phyloP scores from a whole-genome alignment of 2,113 vertebrate species.

The Penelope pileata region DNA sequence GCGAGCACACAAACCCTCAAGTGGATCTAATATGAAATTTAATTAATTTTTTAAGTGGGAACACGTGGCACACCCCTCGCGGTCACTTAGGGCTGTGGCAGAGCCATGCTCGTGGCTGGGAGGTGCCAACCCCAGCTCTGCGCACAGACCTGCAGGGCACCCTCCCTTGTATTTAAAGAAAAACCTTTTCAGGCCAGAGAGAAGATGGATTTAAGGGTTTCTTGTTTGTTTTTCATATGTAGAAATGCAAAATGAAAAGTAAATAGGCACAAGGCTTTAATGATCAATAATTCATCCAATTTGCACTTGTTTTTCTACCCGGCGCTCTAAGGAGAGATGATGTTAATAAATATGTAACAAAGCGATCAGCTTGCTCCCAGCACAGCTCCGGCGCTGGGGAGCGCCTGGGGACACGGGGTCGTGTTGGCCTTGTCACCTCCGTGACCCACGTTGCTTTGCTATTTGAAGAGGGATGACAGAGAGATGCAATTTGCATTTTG shows the following conservation, averaged over 20 bases:
- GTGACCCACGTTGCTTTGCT: background rate
- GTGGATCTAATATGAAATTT: background rate
- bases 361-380: background rate
- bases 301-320: background rate
- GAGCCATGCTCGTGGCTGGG: background rate
- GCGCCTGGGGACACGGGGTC: background rate
- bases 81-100: background rate
- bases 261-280: background rate
- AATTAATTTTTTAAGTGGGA: background rate
- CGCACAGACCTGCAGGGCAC: too few relatives aligned
- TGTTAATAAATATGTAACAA: background rate
- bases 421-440: background rate
- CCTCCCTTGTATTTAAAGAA: too few relatives aligned
- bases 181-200: background rate
- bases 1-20: background rate
- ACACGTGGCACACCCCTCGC: background rate
- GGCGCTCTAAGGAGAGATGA: background rate
- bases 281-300: background rate
- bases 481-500: background rate
- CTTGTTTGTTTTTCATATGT: background rate
- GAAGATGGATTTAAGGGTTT: background rate
- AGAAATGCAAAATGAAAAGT: background rate
- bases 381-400: background rate
- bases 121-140: background rate
- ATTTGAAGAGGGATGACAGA: fast-evolving